phyloP scores from a whole-genome alignment of 1,140 invertebrate genomes.

The Drosophila persimilis region DNA sequence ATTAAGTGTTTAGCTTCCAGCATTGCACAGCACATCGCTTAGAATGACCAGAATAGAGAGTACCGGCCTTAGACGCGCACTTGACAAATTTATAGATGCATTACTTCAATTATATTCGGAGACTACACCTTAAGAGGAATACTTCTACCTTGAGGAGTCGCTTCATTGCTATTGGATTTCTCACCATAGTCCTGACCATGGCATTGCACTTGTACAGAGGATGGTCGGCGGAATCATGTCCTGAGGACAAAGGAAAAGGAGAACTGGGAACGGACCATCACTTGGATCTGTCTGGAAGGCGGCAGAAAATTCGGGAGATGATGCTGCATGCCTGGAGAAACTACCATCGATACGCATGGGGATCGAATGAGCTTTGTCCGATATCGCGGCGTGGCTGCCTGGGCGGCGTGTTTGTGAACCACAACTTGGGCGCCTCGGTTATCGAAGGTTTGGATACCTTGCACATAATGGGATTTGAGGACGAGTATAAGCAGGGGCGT shows the following conservation, averaged over 20 bases:
- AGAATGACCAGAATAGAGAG: too few relatives aligned
- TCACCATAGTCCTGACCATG: background rate
- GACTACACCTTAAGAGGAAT: conserved; percentile 19
- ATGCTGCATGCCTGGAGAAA: conserved; percentile 97
- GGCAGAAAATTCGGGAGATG: conserved; percentile 87
- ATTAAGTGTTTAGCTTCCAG: conserved; percentile 18
- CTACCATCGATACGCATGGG: conserved; percentile 98
- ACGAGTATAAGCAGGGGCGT: conserved; percentile 95
- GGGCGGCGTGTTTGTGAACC: conserved; percentile 94
- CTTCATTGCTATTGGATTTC: background rate
- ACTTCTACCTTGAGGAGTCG: background rate
- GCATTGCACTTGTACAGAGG: background rate
- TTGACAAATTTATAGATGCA: conserved; percentile 12
- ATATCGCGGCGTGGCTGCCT: conserved; percentile 94
- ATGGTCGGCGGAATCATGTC: too few relatives aligned
- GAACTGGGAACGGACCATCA: too few relatives aligned
- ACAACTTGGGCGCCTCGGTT: conserved; percentile 95
- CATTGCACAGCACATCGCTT: too few relatives aligned
- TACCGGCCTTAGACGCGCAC: background rate
- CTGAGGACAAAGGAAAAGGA: background rate
- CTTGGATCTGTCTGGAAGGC: conserved; percentile 5
- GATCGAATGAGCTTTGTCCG: conserved; percentile 97
- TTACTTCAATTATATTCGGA: conserved; percentile 8
- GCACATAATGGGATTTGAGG: conserved; percentile 96
- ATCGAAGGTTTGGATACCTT: conserved; percentile 98